Evolutionary conservation across 2,113 vertebrate genomes (phyloP), one percentile per base, ranked within the genome.

Genomic region (Dolichallabes microphthalmus): DNA sequence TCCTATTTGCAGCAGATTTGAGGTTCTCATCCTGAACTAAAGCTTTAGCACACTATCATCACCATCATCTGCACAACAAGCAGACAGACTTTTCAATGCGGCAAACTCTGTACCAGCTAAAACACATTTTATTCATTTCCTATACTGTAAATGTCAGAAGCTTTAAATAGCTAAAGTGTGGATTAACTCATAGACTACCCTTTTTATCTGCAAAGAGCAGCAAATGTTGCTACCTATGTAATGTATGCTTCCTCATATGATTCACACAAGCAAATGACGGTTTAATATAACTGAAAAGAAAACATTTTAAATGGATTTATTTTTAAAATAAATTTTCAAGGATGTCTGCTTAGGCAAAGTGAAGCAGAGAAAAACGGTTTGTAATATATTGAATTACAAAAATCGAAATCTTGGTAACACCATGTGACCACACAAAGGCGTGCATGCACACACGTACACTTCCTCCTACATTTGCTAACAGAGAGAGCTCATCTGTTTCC

Each of bases 1-100:
- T 94, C 90, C 88, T 87, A 92, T 92, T 94, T 89, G 83, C 66
- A 57, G 58, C 52, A 83, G 32, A 91, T 85, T 87, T 93, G 85
- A 86, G 82, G 86, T 91, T 91, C 91, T 88, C 86, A 83, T 85
- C 81, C 89, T 88, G 69, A 69, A 64, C 88, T 86, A 85, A 76
- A 55, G 25, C 80, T 85, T 88, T n/a, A 77, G 13, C 86, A 89
- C 86, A 83, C 87, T 73, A 78, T 86, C 75, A 50, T 17, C 73
- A 32, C 27, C 39, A 6, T 52, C 12, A 39, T 30, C 39, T 75
- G 17, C 58, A 52, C 22, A 71, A n/a, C 63, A 32, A 13, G 61
- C 58, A 32, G 35, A 32, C 13, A 39, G 20, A 58, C 45, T 50
- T 39, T 53, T 74, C 27, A 45, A n/a, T 82, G 20, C 15, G 60